Evolutionary conservation across 2,797 vertebrate genomes (phyloP), one percentile per base, ranked within the genome.

Genomic region (Esox masquinongy): DNA sequence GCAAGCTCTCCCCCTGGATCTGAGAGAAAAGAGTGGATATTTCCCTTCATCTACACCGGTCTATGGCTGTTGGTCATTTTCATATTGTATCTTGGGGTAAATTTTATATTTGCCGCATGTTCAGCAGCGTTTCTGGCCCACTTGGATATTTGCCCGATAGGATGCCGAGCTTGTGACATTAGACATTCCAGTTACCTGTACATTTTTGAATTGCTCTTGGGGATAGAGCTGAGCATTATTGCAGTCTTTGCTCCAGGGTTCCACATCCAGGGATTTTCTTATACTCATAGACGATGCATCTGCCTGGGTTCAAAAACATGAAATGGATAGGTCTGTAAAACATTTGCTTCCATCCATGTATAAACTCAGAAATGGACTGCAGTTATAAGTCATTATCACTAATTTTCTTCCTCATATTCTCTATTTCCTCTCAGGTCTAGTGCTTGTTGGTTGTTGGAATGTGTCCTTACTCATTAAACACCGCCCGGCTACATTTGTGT

Each of bases 191-290:
- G 22, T 64, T 24, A 94, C 94, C 90, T 93, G 93, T 61, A 86
- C 73, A 74, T 91, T 90, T 80, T 90, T 90, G 85, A 86, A 76
- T 56, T 36, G 85, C 29, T 94, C 92, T 80, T 94, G 92, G 68
- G 87, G 83, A 73, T 93, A 87, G 19, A 83, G 81, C 17, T 92
- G 93, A 73, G 84, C 74, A 69, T 80, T 88, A 81, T 89, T 63
- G 47, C 93, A 92, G 84, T 95, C 95, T 88, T 92, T 95, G 76
- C 91, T 93, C 90, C 94, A 94, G 6, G 90, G 84, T 88, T 96
- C 95, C 74, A 95, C 86, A 78, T 94, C 86, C 82, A 96, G 84
- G 84, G 51, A 94, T 94, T 81, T 95, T 26, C 63, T 66, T 11
- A 66, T 15, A 5, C 63, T 66, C 63, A 15, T 66, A 15, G 29